Evolutionary conservation across 64 coral and sea anemone genomes (phyloP), one percentile per base, ranked within the genome.

Genomic region (Dendronephthya gigantea): DNA sequence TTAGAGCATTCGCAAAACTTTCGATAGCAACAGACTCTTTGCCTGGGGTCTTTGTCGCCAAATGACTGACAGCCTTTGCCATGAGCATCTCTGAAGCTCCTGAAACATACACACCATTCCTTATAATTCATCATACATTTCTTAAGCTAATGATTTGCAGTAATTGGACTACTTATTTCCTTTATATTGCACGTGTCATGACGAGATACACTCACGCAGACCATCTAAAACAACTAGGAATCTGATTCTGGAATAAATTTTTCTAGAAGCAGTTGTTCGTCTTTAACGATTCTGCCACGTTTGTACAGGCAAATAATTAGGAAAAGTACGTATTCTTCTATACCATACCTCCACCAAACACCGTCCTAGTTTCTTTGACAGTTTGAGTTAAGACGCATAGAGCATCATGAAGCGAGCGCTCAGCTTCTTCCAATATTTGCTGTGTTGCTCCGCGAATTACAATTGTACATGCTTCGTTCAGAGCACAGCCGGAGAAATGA

Each of bases 381-480:
- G 95, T 98, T 87, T 98, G 95, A 19, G 95, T 98, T 27, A 98
- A 62, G 15, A 98, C 95, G 85, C 95, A 98, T 35, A 98, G 56
- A 36, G 95, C 95, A 86, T 98, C 95, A 89, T 98, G 95, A 33
- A 98, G 90, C 30, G 95, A 98, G 15, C 95, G 89, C 19, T 98
- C 95, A 39, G 95, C 95, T 88, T 98, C 95, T 87, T 98, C 95
- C 25, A 98, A 87, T 55, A 98, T 98, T 49, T 98, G 95, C 34
- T 93, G 89, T 6, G 95, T 98, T 1, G 95, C 95, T 14, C 95
- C 95, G 83, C 95, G 88, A 35, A 98, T 93, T 11, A 98, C 40
- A 17, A 98, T 90, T n/a, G 95, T 98, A 40, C 95, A 98, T 37
- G 95, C 95, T 82, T 98, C 95, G 82, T 98, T 98, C n/a, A 98